Conservation (phyloP, 1,140 invertebrate genomes). For the Euglossa dilemma region DNA sequence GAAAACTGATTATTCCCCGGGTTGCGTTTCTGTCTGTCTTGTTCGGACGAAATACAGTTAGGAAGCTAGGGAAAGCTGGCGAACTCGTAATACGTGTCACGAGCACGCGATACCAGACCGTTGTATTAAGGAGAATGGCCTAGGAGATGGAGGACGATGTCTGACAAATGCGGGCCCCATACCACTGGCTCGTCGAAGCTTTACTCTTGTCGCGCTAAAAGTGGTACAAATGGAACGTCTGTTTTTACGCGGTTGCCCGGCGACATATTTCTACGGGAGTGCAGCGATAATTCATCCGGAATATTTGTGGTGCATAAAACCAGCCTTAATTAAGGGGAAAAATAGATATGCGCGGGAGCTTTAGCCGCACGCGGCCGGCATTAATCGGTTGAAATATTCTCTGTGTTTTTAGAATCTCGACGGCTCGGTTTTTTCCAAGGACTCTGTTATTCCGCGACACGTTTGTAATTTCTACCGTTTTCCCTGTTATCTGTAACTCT, state of each 20-base stretch:
- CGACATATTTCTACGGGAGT: slow-evolving; percentile 20
- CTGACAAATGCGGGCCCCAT: slow-evolving; percentile 43
- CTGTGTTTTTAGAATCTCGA: neutral
- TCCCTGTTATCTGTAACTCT: too few species aligned
- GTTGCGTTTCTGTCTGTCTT: slow-evolving; percentile 13
- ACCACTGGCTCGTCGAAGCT: slow-evolving; percentile 21
- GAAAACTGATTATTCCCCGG: slow-evolving; percentile 10
- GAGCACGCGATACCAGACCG: slow-evolving; percentile 17
- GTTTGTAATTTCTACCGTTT: neutral
- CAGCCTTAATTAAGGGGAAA: slow-evolving; percentile 33
- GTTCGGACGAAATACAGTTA: slow-evolving; percentile 5
- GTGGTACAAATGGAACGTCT: slow-evolving; percentile 38
- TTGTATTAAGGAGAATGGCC: slow-evolving; percentile 42
- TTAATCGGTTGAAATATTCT: neutral
- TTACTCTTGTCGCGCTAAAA: slow-evolving; percentile 10
- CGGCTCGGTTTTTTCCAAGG: neutral
- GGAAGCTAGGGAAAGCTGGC: too few species aligned
- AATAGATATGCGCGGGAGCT: neutral
- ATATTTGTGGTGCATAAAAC: neutral
- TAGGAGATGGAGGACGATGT: slow-evolving; percentile 26
- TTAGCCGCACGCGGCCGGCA: too few species aligned
- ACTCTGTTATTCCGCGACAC: neutral
- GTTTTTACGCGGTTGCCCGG: slow-evolving; percentile 27
- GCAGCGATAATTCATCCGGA: slow-evolving; percentile 12
- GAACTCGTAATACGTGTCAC: slow-evolving; percentile 35